Conservation (phyloP, 2,888 invertebrate genomes). For the Fabriciana adippe region DNA sequence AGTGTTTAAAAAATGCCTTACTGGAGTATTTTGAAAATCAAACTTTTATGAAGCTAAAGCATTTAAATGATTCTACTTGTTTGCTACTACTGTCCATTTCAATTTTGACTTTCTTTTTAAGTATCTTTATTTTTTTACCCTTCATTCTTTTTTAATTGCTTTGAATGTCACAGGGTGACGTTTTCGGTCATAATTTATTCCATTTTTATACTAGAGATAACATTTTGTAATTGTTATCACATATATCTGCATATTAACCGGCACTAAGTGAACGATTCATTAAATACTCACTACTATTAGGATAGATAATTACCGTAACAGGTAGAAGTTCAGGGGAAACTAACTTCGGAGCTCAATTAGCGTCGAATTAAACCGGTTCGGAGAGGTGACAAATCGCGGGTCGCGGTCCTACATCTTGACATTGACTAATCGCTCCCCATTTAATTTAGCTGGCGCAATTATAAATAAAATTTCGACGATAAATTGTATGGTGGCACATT, state of each 20-base stretch:
- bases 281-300: slow-evolving; percentile 37
- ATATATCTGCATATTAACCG: neutral
- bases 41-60: slow-evolving; percentile 70
- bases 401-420: slow-evolving; percentile 71
- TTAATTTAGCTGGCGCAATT: slow-evolving; percentile 80
- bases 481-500: slow-evolving; percentile 78
- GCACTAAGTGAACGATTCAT: slow-evolving; percentile 26
- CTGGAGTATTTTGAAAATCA: slow-evolving; percentile 66
- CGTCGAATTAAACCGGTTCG: slow-evolving; percentile 74
- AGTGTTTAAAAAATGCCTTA: slow-evolving; percentile 70
- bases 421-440: slow-evolving; percentile 77
- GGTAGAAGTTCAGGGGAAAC: slow-evolving; percentile 59
- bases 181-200: slow-evolving; percentile 9
- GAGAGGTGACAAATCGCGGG: slow-evolving; percentile 80
- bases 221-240: neutral
- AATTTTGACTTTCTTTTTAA: slow-evolving; percentile 48
- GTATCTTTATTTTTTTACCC: slow-evolving; percentile 28
- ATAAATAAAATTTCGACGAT: slow-evolving; percentile 82
- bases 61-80: slow-evolving; percentile 53
- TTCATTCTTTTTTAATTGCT: slow-evolving; percentile 14
- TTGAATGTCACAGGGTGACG: slow-evolving; percentile 11
- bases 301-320: slow-evolving; percentile 64
- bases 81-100: slow-evolving; percentile 50
- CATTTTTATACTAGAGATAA: neutral
- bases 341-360: slow-evolving; percentile 77